phyloP scores from a whole-genome alignment of 2,888 invertebrate genomes.

The Onthophagus sagittarius region DNA sequence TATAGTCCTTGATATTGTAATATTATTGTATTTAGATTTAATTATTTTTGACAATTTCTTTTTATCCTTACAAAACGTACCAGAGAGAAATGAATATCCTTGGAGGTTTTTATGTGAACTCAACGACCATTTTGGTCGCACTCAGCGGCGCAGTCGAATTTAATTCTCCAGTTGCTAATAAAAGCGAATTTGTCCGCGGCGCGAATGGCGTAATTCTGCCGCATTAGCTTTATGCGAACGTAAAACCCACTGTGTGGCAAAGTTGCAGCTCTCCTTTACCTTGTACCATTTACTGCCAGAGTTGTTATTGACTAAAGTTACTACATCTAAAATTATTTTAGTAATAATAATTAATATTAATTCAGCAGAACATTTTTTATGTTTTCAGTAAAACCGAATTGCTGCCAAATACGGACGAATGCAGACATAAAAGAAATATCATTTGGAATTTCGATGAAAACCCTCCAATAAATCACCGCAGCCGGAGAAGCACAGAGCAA shows the following conservation, averaged over 20 bases:
- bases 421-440: background rate
- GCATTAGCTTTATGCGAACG: background rate
- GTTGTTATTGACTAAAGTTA: background rate
- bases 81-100: background rate
- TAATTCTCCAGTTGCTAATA: background rate
- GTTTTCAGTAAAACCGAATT: background rate
- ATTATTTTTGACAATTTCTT: background rate
- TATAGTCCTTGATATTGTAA: no score
- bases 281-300: background rate
- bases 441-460: background rate
- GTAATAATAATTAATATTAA: background rate
- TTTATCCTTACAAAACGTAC: background rate
- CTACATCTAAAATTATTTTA: background rate
- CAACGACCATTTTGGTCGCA: background rate
- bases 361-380: background rate
- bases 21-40: no score
- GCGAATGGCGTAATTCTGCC: background rate
- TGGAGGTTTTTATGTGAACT: background rate
- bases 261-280: background rate
- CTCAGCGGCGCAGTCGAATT: background rate
- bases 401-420: background rate
- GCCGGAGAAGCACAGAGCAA: no score
- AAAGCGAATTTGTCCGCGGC: background rate
- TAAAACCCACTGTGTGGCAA: background rate
- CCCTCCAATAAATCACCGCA: background rate